Percentiles rank a stretch among this genome's conserved stretches.
These are phyloP conservation scores for Corythucha ciliata DNA, from an alignment of 2,888 invertebrate genomes.

Conservation along the genomic window DNA sequence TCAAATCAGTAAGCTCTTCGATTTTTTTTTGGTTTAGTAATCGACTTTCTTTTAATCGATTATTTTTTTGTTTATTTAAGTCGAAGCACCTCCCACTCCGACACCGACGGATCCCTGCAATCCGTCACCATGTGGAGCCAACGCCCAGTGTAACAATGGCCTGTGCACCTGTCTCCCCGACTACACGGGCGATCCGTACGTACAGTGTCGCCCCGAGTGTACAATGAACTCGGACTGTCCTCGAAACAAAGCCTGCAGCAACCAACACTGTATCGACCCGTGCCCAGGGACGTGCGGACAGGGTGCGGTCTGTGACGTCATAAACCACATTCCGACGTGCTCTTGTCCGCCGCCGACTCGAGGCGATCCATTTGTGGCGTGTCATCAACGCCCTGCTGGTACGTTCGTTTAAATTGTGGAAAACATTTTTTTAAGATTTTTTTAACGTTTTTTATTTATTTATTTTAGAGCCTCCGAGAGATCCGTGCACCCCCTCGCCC, in stretches of 20 bases:
- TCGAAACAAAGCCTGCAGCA: conserved; percentile 59
- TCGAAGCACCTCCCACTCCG: conserved; percentile 4
- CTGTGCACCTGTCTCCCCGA: conserved; percentile 44
- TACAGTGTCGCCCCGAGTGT: conserved; percentile 68
- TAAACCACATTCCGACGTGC: conserved; percentile 51
- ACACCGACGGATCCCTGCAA: conserved; percentile 45
- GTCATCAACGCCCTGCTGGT: conserved; percentile 35
- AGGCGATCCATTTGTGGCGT: conserved; percentile 51
- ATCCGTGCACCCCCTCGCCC: conserved; percentile 69
- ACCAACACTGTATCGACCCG: conserved; percentile 64
- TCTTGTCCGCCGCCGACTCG: conserved; percentile 47
- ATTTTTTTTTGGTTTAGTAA: background rate
- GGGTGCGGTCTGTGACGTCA: conserved; percentile 48
- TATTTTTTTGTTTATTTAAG: conserved; percentile 7
- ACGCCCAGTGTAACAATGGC: conserved; percentile 53
- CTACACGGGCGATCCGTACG: conserved; percentile 45
- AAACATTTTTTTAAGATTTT: conserved; percentile 17
- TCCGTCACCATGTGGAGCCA: conserved; percentile 54
- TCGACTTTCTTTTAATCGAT: too few species aligned
- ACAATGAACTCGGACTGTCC: conserved; percentile 62
- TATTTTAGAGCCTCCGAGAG: conserved; percentile 39
- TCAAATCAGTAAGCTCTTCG: conserved; percentile 43
- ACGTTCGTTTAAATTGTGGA: conserved; percentile 8
- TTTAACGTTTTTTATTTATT: conserved; percentile 7
- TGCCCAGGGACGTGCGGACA: conserved; percentile 49